Base-by-base conservation (phyloP, 2,797 vertebrate genomes). In the Remorina albescens region DNA sequence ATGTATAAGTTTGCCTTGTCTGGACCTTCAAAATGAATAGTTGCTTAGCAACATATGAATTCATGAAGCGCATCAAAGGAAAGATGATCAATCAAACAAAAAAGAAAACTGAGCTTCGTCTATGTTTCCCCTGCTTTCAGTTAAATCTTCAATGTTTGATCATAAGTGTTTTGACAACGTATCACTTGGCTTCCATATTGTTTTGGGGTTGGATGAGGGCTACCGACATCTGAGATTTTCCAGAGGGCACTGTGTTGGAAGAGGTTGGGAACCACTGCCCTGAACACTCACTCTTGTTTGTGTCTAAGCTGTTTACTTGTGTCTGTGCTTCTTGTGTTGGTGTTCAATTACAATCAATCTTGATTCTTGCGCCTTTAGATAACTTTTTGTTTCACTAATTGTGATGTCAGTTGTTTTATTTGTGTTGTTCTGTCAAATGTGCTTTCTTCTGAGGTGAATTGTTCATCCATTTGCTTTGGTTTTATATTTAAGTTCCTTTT, bases 341-440 rank as follows among this genome's bases (percentile, higher is more conserved):
- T 72, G 34, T 74, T 41, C 70, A 55, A 42, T 57, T 44, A 36
- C 5, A 36, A 71, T 75, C 47, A 57, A 18, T 53, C 67, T 50
- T 75, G 47, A 81, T 34, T 85, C 74, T 88, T 90, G 77, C 47
- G 74, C 74, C 86, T 86, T 72, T 44, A 8, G 67, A 79, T 68
- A 6, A 50, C 44, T 30, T 47, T 53, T 53, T 74, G 26, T 78
- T 68, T 75, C 53, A 55, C 15, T 54, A 34, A 4, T 71, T 76
- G 72, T 63, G 58, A 44, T 68, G 30, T 41, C 41, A 34, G 28
- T 55, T 84, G 51, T 65, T 23, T 47, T 71, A 23, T 70, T 63
- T 50, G 30, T 57, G 54, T 82, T 69, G 57, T 88, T 80, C n/a
- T 77, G 60, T 79, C 36, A 76, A 30, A 53, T 72, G 30, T 56